A percentile compares a stretch with the other conserved stretches of the same genome.
Conservation (phyloP, 2,888 invertebrate species). For the Drosophila cracens region DNA sequence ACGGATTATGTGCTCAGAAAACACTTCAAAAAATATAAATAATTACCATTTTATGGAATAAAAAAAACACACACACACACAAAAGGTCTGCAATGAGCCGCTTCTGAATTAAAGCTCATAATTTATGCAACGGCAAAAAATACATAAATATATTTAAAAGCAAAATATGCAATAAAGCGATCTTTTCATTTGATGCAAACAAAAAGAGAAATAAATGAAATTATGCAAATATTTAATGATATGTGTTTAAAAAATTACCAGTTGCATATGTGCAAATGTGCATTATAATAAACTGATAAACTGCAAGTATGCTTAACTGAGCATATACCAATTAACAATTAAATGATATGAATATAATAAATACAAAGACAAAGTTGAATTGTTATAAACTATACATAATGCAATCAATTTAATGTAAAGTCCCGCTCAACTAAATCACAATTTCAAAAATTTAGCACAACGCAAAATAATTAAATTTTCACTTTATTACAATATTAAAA, state of each 20-base stretch:
- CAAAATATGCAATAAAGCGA: slow-evolving; percentile 5
- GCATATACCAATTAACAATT: background rate
- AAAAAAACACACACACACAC: background rate
- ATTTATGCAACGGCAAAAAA: slow-evolving; percentile 3
- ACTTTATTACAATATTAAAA: background rate
- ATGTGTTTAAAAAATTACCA: background rate
- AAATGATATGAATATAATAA: slow-evolving; percentile 5
- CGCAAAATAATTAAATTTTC: background rate
- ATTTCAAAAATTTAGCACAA: background rate
- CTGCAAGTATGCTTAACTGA: background rate
- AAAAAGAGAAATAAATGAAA: slow-evolving; percentile 23
- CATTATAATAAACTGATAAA: slow-evolving; percentile 1
- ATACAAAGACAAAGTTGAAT: background rate
- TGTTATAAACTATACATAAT: slow-evolving; percentile 7
- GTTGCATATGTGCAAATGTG: background rate
- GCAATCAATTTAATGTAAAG: background rate
- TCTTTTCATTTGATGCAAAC: slow-evolving; percentile 2
- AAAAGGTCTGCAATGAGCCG: slow-evolving; percentile 4
- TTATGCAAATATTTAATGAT: background rate
- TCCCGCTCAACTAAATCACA: background rate
- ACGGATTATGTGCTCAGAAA: slow-evolving; percentile 24
- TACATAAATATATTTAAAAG: background rate
- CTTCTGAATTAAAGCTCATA: slow-evolving; percentile 47
- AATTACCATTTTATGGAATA: slow-evolving; percentile 14
- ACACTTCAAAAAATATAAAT: slow-evolving; percentile 28